Conservation (phyloP, 1,140 invertebrate genomes). For the Aphaenogaster rudis region DNA sequence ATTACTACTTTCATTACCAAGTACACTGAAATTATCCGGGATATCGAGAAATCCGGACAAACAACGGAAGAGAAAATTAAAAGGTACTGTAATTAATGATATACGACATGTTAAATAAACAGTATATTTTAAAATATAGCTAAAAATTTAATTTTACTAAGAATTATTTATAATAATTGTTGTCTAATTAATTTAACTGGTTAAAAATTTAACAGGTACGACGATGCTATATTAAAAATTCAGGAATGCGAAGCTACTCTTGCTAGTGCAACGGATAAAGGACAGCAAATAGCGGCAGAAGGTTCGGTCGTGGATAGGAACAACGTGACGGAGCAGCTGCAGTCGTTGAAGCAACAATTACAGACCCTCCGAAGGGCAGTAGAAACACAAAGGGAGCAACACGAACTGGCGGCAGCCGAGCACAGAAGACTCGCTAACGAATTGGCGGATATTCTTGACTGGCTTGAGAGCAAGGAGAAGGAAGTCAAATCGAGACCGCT, state of each 20-base stretch:
- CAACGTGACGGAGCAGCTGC: slow-evolving; percentile 94
- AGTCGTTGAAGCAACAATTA: slow-evolving; percentile 94
- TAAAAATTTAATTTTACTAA: not conserved
- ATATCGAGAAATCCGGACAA: slow-evolving; percentile 92
- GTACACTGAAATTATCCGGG: slow-evolving; percentile 94
- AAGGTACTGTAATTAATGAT: slow-evolving; percentile 60
- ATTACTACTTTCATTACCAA: slow-evolving; percentile 95
- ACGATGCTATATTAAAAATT: slow-evolving; percentile 94
- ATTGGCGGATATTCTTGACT: slow-evolving; percentile 93
- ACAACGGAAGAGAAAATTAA: slow-evolving; percentile 95
- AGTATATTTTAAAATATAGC: not conserved
- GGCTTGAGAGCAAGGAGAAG: slow-evolving; percentile 94
- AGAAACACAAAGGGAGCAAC: slow-evolving; percentile 94
- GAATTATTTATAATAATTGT: not conserved
- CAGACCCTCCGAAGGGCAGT: slow-evolving; percentile 93
- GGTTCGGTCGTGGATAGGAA: slow-evolving; percentile 95
- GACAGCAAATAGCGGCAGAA: slow-evolving; percentile 96
- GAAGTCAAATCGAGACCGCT: slow-evolving; percentile 93
- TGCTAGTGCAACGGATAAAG: slow-evolving; percentile 95
- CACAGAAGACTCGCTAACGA: slow-evolving; percentile 93
- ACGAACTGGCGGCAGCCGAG: slow-evolving; percentile 95
- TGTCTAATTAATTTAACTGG: not conserved
- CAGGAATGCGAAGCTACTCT: slow-evolving; percentile 96
- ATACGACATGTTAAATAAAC: not conserved
- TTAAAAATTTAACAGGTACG: slow-evolving; percentile 88